These are phyloP conservation scores for Lepilemur ruficaudatus DNA, from an alignment of 2,797 vertebrate genomes.

Conservation along the genomic window DNA sequence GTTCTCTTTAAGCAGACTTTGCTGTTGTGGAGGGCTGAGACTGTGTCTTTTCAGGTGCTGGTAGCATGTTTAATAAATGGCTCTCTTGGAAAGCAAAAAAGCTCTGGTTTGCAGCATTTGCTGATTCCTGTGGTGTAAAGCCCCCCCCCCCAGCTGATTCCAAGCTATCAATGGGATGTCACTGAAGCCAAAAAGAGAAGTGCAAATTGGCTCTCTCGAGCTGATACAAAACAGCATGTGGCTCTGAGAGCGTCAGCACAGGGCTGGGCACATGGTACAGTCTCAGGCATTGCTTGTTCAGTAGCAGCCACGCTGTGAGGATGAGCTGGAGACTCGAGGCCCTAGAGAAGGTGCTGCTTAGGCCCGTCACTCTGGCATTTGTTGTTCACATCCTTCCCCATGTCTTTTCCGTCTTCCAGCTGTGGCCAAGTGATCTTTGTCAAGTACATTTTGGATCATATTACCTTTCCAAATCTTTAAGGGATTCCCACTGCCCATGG, in stretches of 20 bases:
- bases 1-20: neutral
- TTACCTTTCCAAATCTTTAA: neutral
- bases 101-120: neutral
- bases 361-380: neutral
- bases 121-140: neutral
- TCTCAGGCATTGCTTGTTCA: neutral
- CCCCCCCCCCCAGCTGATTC: neutral
- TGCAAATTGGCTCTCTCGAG: neutral
- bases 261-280: neutral
- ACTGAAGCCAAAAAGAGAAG: neutral
- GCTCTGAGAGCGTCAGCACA: neutral
- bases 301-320: neutral
- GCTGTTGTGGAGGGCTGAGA: neutral
- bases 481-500: neutral
- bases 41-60: neutral
- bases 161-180: neutral
- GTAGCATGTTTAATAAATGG: neutral
- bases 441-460: neutral
- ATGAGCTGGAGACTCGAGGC: neutral
- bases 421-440: neutral
- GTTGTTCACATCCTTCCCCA: neutral
- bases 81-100: neutral
- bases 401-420: neutral
- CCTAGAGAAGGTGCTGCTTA: neutral
- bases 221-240: neutral